phyloP scores from a whole-genome alignment of 2,888 invertebrate species.

The Tachina fera region DNA sequence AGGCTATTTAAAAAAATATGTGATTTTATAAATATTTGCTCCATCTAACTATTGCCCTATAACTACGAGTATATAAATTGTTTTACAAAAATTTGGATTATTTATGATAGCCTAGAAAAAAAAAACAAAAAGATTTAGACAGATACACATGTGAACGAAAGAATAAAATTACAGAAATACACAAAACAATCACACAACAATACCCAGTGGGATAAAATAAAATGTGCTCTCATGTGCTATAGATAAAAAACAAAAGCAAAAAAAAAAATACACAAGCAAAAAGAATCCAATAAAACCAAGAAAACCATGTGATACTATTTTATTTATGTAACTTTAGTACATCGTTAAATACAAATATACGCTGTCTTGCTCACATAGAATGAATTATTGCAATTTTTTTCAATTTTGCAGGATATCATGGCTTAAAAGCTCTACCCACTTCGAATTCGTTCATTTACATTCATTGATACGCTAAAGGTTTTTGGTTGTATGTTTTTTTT shows the following conservation, averaged over 20 bases:
- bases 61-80: conserved; percentile 38
- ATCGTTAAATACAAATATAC: neutral
- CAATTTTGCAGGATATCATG: conserved; percentile 34
- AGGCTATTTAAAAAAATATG: no score
- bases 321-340: conserved; percentile 21
- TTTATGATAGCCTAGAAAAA: conserved; percentile 2
- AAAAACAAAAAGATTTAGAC: conserved; percentile 15
- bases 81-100: conserved; percentile 51
- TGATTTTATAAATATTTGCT: no score
- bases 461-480: conserved; percentile 46
- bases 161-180: conserved; percentile 28
- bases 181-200: conserved; percentile 59
- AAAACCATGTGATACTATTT: conserved; percentile 32
- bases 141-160: neutral
- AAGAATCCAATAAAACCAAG: neutral
- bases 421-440: conserved; percentile 57
- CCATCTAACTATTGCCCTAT: neutral
- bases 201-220: conserved; percentile 48
- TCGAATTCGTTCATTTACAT: conserved; percentile 15
- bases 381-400: conserved; percentile 27
- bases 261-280: neutral
- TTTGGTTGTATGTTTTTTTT: conserved; percentile 13
- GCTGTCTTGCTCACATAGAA: neutral
- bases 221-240: neutral
- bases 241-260: neutral